Evolutionary conservation across 1,140 invertebrate species (phyloP), one percentile per base, ranked within the genome.

Genomic region (Phymastichus coffea): DNA sequence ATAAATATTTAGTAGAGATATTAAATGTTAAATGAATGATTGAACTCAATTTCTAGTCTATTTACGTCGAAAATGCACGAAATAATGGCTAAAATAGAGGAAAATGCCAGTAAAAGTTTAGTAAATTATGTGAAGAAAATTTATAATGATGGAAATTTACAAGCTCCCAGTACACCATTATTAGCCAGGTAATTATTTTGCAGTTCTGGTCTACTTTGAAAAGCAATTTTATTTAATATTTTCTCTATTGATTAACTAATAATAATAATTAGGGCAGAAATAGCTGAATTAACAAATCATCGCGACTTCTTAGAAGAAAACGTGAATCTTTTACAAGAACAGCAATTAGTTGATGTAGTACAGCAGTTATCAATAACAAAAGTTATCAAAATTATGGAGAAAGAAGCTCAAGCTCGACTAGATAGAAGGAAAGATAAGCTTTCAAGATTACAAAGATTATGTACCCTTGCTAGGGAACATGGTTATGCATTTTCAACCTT

Each of bases 401-500:
- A 73, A 8, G 54, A 75, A 25, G 65, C 66, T 10, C 52, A 67
- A 44, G 40, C 61, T 1, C 69, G 57, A 54, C 51, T 73, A 6
- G 48, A 73, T 37, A 58, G 65, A 51, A 67, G 67, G 40, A 69
- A 68, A 58, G 23, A 59, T 41, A 63, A 57, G 2, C 64, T 78
- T 10, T 20, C 52, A 30, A 76, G 70, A 54, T 63, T 79, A n/a
- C 63, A 74, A 23, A 66, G 63, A 41, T 55, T 80, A n/a, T 54
- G 38, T 20, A 41, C 49, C n/a, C 54, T 79, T 7, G 68, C 67
- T 0, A 66, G 63, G 49, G 67, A 77, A 17, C 65, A 70, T 37
- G 78, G 78, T 20, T 70, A 76, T 46, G 71, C 72, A 10, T 61
- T 70, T 44, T 66, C 71, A 7, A 73, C 76, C 64, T 62, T 79